Base-by-base conservation (phyloP, 2,113 vertebrate species). In the Lutjanus erythropterus region DNA sequence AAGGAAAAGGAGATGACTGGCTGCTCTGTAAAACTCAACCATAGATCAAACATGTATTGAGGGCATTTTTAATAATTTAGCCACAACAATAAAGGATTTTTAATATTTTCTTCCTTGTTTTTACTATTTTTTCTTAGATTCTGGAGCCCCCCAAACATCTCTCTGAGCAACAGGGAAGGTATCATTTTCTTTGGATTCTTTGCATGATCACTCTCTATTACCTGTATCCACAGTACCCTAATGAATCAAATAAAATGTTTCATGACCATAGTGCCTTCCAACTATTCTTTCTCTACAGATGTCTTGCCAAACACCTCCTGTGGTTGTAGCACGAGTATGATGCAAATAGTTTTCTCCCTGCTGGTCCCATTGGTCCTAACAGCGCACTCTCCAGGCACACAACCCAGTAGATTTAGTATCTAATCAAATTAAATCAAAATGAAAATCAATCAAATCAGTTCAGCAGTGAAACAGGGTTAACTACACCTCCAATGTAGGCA, bases 361-460 rank as follows among this genome's bases (percentile, higher is more conserved):
- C 23, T 64, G 39, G 39, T 27, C 60, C 18, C 21, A 35, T 1
- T 59, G 56, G 19, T 25, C 31, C 15, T 27, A 6, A 53, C 2
- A 49, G 16, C 3, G 14, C 21, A 27, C 44, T 37, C 10, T 49
- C 15, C 15, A 21, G n/a, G 23, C n/a, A 61, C 6, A 19, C 14
- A 53, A 29, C 2, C 5, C 1, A 23, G 9, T n/a, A 25, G n/a
- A 70, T 62, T 71, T 39, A 46, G 7, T 10, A 55, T 62, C 33
- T 18, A 71, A 71, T n/a, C 16, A 9, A 62, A 41, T 23, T 18
- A 33, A 67, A 72, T 67, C 16, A 44, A 72, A 27, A 60, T 73
- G 27, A 16, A 35, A 66, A 35, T 55, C 41, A 35, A 58, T 35
- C 15, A 49, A 18, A 58, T 56, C 21, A 55, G 8, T 46, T 3